phyloP scores from a whole-genome alignment of 1,140 invertebrate genomes.

The Bradysia coprophila region DNA sequence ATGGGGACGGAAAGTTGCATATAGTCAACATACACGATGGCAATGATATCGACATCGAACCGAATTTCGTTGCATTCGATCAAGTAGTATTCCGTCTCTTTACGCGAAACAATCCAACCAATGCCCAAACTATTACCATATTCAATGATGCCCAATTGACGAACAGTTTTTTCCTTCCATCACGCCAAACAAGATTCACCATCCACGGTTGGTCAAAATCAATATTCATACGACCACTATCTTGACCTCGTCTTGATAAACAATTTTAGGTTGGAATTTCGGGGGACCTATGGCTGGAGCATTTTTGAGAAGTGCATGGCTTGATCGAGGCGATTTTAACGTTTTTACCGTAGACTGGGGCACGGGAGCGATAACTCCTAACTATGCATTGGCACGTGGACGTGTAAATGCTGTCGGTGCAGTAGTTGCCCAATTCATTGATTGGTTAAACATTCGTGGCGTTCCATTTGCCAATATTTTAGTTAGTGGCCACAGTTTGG shows the following conservation, averaged over 20 bases:
- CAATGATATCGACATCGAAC: too few species aligned
- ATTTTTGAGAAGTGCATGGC: too few species aligned
- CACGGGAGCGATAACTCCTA: not conserved
- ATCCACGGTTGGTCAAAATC: too few species aligned
- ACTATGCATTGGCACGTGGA: not conserved
- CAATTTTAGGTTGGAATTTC: too few species aligned
- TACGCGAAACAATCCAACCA: constrained; percentile 1
- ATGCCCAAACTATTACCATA: not conserved
- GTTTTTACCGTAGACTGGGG: constrained; percentile 8
- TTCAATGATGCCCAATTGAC: not conserved
- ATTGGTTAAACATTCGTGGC: not conserved
- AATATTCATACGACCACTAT: too few species aligned
- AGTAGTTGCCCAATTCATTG: not conserved
- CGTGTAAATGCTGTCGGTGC: not conserved
- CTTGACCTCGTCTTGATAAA: too few species aligned
- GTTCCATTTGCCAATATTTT: constrained; percentile 25
- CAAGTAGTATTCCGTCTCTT: not conserved
- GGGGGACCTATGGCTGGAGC: too few species aligned
- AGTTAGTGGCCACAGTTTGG: constrained; percentile 39
- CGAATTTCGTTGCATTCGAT: too few species aligned
- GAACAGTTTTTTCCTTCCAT: not conserved
- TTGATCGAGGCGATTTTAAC: not conserved
- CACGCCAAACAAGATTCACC: not conserved
- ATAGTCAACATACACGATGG: too few species aligned
- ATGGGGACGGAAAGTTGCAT: too few species aligned